Percentiles rank a stretch among this genome's conserved stretches.
phyloP scores from a whole-genome alignment of 2,797 vertebrate species.

The Erpetoichthys calabaricus region DNA sequence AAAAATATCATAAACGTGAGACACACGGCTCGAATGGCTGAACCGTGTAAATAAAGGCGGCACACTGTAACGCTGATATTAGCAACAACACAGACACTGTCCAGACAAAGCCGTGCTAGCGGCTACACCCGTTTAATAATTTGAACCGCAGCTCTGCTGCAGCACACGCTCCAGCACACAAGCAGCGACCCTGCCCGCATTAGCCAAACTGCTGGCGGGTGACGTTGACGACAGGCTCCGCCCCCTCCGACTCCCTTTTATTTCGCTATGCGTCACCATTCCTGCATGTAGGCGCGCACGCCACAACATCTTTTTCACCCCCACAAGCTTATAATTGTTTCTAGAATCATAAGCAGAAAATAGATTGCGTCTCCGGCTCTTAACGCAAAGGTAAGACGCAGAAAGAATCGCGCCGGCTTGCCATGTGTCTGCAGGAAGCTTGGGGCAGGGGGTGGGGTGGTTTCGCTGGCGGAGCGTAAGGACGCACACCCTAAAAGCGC shows the following conservation, averaged over 20 bases:
- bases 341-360: conserved; percentile 12
- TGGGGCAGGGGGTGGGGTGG: conserved; percentile 8
- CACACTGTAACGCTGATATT: too few species aligned
- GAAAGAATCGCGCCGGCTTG: neutral
- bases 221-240: conserved; percentile 12
- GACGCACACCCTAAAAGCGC: conserved; percentile 12
- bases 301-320: conserved; percentile 9
- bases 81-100: too few species aligned
- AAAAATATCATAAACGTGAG: too few species aligned
- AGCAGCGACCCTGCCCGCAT: neutral
- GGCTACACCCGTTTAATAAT: too few species aligned
- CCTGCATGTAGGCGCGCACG: conserved; percentile 11
- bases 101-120: too few species aligned
- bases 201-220: neutral
- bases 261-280: conserved; percentile 16
- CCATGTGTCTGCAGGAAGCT: too few species aligned
- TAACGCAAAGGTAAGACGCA: conserved; percentile 14
- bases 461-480: conserved; percentile 13
- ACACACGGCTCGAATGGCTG: too few species aligned
- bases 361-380: conserved; percentile 1
- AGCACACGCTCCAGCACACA: neutral
- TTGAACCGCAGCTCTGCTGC: too few species aligned
- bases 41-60: too few species aligned
- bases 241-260: conserved; percentile 11
- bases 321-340: neutral